A percentile compares a stretch with the other conserved stretches of the same genome.
Conservation (phyloP, 2,888 invertebrate species). For the Chorisops tibialis region DNA sequence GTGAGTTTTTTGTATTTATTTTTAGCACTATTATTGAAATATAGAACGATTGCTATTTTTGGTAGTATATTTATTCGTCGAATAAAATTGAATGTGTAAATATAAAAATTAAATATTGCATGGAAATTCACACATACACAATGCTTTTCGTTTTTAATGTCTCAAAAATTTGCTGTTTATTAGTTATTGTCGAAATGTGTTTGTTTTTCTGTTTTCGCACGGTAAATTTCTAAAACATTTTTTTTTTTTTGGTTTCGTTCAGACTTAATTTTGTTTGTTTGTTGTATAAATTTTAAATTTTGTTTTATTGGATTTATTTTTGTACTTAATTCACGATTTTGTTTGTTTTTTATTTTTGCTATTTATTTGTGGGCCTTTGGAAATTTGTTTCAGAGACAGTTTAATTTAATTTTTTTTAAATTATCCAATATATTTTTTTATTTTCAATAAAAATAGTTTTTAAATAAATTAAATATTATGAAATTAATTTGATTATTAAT, state of each 20-base stretch:
- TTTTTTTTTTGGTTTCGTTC: slow-evolving; percentile 30
- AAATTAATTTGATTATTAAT: slow-evolving; percentile 12
- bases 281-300: slow-evolving; percentile 28
- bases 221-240: slow-evolving; percentile 1
- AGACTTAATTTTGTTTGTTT: slow-evolving; percentile 28
- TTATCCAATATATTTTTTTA: not conserved
- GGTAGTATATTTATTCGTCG: not conserved
- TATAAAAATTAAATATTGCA: slow-evolving; percentile 10
- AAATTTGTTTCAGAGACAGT: slow-evolving; percentile 22
- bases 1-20: slow-evolving; percentile 13
- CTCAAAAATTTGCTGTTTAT: not conserved
- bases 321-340: slow-evolving; percentile 36
- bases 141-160: slow-evolving; percentile 15
- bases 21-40: slow-evolving; percentile 4
- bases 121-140: slow-evolving; percentile 1
- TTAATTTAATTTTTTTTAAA: slow-evolving; percentile 1
- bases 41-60: not conserved
- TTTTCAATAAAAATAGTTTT: slow-evolving; percentile 22
- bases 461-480: not conserved
- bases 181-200: slow-evolving; percentile 4
- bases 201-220: not conserved
- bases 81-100: slow-evolving; percentile 3
- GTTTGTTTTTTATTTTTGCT: slow-evolving; percentile 26
- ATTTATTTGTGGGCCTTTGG: slow-evolving; percentile 25
- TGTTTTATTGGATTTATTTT: slow-evolving; percentile 32